Conservation (phyloP, 2,797 vertebrate genomes). For the Rallus crepitans region DNA sequence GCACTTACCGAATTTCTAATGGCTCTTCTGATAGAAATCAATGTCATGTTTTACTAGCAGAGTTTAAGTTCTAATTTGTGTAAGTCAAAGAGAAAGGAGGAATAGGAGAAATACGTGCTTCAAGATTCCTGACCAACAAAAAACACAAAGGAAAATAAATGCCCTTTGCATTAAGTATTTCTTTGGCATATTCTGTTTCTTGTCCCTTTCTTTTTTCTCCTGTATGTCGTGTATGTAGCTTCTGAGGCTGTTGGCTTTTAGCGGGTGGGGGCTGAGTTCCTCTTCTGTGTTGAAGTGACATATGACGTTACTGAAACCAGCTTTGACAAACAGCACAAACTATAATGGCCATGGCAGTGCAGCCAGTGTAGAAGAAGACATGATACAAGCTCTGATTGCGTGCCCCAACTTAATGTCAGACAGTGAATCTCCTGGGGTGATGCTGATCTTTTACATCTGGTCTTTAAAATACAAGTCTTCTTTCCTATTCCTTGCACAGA, state of each 20-base stretch:
- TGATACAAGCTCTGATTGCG: accelerated
- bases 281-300: background rate
- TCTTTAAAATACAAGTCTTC: background rate
- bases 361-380: background rate
- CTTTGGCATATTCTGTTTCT: background rate
- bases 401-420: background rate
- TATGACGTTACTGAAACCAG: background rate
- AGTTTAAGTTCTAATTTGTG: background rate
- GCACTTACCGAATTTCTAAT: background rate
- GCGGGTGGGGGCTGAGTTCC: background rate
- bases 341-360: background rate
- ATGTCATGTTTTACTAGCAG: background rate
- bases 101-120: background rate
- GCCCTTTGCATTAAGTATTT: background rate
- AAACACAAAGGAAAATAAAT: background rate
- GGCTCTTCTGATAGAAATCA: background rate
- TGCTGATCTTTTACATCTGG: background rate
- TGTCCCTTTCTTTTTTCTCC: background rate
- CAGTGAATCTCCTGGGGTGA: background rate
- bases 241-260: background rate
- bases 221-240: background rate
- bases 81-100: background rate
- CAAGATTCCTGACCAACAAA: background rate
- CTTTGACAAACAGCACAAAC: background rate
- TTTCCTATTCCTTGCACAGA: background rate